phyloP scores from a whole-genome alignment of 2,797 vertebrate genomes.

The Xerus rutilus region DNA sequence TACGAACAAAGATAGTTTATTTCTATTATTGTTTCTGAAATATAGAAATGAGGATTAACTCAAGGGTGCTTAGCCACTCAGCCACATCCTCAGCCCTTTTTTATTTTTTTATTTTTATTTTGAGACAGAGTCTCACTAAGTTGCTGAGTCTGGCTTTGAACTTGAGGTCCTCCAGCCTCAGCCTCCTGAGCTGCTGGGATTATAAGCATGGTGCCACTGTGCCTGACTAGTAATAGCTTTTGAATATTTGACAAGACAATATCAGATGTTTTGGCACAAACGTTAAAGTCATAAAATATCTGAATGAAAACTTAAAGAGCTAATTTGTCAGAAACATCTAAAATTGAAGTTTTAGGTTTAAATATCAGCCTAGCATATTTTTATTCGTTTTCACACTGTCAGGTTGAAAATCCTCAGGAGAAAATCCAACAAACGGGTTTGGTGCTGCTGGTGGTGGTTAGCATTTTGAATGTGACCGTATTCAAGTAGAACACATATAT shows the following conservation, averaged over 20 bases:
- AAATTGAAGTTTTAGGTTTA: neutral
- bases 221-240: neutral
- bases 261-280: neutral
- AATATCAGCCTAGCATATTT: neutral
- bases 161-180: too few relatives aligned
- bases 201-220: too few relatives aligned
- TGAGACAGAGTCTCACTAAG: too few relatives aligned
- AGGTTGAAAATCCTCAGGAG: neutral
- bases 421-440: neutral
- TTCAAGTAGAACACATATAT: neutral
- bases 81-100: too few relatives aligned
- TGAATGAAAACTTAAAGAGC: neutral
- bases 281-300: neutral
- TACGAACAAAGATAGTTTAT: neutral
- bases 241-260: slow-evolving; percentile 12
- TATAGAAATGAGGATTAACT: neutral
- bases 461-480: neutral
- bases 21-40: neutral
- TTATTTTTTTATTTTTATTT: too few relatives aligned
- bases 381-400: neutral
- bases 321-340: neutral
- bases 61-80: too few relatives aligned
- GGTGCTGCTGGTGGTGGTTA: neutral
- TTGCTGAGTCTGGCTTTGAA: too few relatives aligned
- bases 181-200: too few relatives aligned